phyloP scores from a whole-genome alignment of 2,797 vertebrate species.

The Hypotaenidia okinawae region DNA sequence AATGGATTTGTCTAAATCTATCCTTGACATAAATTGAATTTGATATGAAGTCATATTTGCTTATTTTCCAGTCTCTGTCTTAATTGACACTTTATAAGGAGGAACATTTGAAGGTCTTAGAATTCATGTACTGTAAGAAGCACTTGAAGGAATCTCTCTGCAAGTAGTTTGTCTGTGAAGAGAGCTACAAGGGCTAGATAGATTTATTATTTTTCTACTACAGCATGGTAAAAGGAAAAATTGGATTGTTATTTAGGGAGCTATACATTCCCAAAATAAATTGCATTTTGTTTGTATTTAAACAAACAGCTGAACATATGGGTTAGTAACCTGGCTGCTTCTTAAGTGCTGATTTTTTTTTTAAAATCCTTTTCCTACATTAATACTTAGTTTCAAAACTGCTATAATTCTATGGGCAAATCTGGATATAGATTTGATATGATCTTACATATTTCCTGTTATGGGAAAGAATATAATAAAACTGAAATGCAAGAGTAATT shows the following conservation, averaged over 20 bases:
- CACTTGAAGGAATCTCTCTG: neutral
- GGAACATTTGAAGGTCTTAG: neutral
- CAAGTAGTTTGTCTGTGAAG: neutral
- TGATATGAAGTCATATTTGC: neutral
- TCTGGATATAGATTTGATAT: neutral
- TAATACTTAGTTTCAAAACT: neutral
- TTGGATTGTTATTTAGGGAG: neutral
- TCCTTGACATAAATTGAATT: neutral
- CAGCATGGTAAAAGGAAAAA: neutral
- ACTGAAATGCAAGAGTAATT: neutral
- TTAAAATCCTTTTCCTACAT: neutral
- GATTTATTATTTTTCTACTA: neutral
- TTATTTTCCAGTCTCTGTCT: neutral
- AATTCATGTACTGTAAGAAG: neutral
- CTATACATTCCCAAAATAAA: neutral
- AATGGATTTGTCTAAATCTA: neutral
- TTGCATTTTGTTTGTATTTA: neutral
- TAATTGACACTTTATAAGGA: neutral
- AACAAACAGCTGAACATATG: neutral
- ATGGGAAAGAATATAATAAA: neutral
- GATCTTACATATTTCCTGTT: neutral
- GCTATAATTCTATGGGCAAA: neutral
- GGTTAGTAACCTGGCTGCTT: neutral
- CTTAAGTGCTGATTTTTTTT: neutral
- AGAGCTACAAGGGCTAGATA: neutral